phyloP scores from a whole-genome alignment of 2,113 vertebrate genomes.

The Macrotus californicus region DNA sequence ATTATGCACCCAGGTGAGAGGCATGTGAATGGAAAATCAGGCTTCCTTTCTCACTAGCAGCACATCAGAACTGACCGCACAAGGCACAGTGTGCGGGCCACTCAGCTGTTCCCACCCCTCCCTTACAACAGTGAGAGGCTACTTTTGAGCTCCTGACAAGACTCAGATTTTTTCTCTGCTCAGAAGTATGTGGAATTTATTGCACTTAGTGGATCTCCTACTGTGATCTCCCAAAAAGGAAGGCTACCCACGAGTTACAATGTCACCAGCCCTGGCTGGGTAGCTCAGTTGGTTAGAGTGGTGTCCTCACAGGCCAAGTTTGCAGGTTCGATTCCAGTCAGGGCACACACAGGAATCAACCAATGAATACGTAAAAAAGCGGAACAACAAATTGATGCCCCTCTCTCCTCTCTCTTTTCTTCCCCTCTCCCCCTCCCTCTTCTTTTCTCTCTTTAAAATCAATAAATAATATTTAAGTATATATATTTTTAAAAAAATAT shows the following conservation, averaged over 20 bases:
- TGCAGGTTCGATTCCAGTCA: no score
- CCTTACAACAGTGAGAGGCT: background rate
- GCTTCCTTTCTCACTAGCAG: background rate
- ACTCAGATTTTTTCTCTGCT: slow-evolving; percentile 6
- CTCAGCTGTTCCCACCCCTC: background rate
- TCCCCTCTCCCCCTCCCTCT: no score
- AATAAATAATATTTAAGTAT: no score
- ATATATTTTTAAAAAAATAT: background rate
- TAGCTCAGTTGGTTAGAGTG: no score
- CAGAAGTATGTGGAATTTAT: slow-evolving; percentile 25
- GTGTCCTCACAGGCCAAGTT: no score
- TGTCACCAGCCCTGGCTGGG: background rate
- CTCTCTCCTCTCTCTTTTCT: no score
- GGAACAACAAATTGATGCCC: no score
- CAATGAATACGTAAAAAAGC: no score
- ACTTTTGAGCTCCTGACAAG: background rate
- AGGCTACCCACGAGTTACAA: background rate
- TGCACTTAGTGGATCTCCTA: background rate
- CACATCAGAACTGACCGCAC: background rate
- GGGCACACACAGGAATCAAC: no score
- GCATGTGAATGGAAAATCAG: background rate
- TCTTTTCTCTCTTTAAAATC: no score
- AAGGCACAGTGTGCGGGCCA: background rate
- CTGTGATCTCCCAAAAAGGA: background rate
- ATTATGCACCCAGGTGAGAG: background rate